Base-by-base conservation (phyloP, 2,888 invertebrate genomes). In the Pasiphila rectangulata region DNA sequence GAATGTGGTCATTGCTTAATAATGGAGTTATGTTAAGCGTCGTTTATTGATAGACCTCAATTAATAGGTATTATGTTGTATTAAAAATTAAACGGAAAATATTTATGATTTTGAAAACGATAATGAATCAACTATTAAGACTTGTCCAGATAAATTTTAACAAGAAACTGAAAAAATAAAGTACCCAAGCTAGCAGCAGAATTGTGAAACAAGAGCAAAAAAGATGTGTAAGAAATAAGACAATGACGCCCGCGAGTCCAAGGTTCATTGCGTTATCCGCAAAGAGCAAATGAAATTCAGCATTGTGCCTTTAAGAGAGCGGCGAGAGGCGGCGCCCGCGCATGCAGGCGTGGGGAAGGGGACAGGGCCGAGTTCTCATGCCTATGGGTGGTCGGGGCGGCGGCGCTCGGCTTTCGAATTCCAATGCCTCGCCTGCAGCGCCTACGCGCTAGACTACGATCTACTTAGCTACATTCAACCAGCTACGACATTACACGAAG, bases 371-470 rank as follows among this genome's bases (percentile, higher is more conserved):
- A 71, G 87, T 86, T 88, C 87, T 85, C 87, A 86, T 83, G 87
- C 80, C 84, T 83, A 79, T 85, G 87, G 87, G 87, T 86, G 87
- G 87, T 86, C 87, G 79, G 74, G 79, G 85, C 82, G 87, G 86
- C 87, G 79, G 74, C 79, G 85, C 82, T 82, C 82, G 82, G 85
- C 87, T 83, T 86, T 86, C 86, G 76, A 87, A 88, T 88, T 88
- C 88, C 87, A 82, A 81, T 79, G 83, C 78, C 79, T 83, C 76
- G 83, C 80, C 79, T 77, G 79, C 79, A 81, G 83, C 85, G 86
- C 87, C 86, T 85, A 86, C 85, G 78, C 78, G 72, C 69, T 73
- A 74, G 72, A 72, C 75, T 69, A 64, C 63, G 64, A 68, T 74
- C 74, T 72, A 67, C 65, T 69, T 65, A 66, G 56, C 65, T 56